Conservation (phyloP, 2,888 invertebrate genomes). For the Anoncus sp. region DNA sequence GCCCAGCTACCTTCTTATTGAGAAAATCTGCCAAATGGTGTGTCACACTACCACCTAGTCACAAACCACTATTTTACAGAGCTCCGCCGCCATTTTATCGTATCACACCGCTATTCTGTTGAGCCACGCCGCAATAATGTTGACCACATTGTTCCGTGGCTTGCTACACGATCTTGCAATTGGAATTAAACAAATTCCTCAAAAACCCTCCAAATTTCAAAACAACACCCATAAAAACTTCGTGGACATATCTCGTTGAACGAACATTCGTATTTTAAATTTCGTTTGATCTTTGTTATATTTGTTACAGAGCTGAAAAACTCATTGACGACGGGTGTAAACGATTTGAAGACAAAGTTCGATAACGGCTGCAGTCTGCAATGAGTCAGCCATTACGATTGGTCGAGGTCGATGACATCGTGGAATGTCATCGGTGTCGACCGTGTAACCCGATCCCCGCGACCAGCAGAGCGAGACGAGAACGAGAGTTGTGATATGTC, state of each 20-base stretch:
- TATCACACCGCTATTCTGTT: constrained; percentile 3
- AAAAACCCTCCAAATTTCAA: neutral
- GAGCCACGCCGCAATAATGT: constrained; percentile 33
- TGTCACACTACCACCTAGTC: too few species aligned
- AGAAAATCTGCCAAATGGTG: too few species aligned
- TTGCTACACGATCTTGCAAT: neutral
- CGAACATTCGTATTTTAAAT: neutral
- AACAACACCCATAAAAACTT: neutral
- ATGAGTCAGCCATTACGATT: constrained; percentile 86
- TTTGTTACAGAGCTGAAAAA: constrained; percentile 96
- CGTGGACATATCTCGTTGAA: neutral
- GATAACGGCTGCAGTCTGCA: constrained; percentile 98
- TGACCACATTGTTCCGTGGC: neutral
- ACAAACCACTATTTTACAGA: constrained; percentile 45
- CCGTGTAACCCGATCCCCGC: constrained; percentile 71
- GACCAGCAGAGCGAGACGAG: constrained; percentile 64
- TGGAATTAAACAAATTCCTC: neutral
- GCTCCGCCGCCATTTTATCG: neutral
- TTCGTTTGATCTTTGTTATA: neutral
- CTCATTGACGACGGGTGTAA: constrained; percentile 98
- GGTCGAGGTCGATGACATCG: constrained; percentile 73
- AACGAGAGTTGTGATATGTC: constrained; percentile 32
- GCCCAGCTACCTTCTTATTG: too few species aligned
- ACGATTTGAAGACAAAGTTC: constrained; percentile 97
- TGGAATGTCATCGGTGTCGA: constrained; percentile 71